phyloP scores from a whole-genome alignment of 2,113 vertebrate species.

The Cercopithecus mona region DNA sequence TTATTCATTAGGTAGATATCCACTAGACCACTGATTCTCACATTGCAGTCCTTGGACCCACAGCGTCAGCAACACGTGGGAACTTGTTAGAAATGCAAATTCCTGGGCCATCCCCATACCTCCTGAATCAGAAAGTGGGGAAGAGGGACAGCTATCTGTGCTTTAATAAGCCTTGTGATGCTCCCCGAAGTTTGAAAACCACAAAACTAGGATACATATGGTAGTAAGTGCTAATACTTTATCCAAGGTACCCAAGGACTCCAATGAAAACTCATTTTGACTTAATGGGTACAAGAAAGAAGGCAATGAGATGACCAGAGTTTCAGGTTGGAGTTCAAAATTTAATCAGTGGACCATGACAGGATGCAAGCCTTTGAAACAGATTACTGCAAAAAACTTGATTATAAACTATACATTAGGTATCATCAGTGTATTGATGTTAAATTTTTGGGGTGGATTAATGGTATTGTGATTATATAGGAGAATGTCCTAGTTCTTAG shows the following conservation, averaged over 20 bases:
- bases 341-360: background rate
- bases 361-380: background rate
- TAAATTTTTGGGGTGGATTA: background rate
- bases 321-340: background rate
- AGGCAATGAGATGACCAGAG: background rate
- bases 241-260: background rate
- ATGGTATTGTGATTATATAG: accelerated
- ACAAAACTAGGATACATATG: background rate
- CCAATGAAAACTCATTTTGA: background rate
- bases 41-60: background rate
- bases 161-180: background rate
- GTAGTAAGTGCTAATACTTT: background rate
- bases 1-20: background rate
- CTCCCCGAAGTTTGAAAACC: background rate
- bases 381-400: background rate
- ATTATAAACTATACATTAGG: background rate
- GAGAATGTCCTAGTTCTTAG: background rate
- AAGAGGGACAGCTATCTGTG: background rate
- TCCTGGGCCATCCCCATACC: background rate
- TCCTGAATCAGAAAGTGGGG: background rate
- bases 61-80: background rate
- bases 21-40: background rate
- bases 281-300: background rate
- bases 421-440: background rate
- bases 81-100: background rate